Base-by-base conservation (phyloP, 1,140 invertebrate species). In the Drosophila saltans region DNA sequence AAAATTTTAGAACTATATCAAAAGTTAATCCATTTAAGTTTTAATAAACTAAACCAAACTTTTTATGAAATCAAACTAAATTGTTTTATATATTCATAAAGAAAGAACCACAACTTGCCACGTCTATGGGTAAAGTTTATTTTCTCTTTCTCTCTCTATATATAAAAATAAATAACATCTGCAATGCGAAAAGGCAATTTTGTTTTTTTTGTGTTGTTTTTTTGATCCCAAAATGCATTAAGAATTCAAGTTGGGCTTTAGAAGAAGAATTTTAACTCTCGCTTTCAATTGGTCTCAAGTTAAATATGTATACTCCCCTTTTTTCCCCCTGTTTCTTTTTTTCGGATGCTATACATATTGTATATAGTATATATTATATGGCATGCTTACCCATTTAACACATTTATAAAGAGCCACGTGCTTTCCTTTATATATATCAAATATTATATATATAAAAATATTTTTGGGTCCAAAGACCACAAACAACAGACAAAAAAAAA, bases 381-480 rank as follows among this genome's bases (percentile, higher is more conserved):
- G 83, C 83, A 86, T 86, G 83, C 83, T 77, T 75, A 83, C 52
- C 63, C 36, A 70, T 80, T 88, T 83, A 89, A 5, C 83, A 89
- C 72, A 36, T 43, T 57, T 40, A 56, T 8, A 30, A 26, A 36
- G 74, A 63, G 81, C 30, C 52, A 71, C 58, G 66, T 83, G 75
- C 69, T 68, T 57, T 61, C 26, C 45, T 33, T 78, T 66, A 73
- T 69, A 61, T 67, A 10, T 8, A 11, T 30, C 43, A 52, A 52
- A 24, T 52, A 24, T 39, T 24, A 39, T 59, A 9, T 43, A 4
- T 40, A 9, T 40, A 16, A 40, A 40, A 24, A 36, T 61, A 21
- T 24, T 43, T 61, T n/a, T 39, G 11, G 58, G 16, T 60, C 8
- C 58, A 57, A 57, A 57, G n/a, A 59, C 33, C 57, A 57, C 16